These are phyloP conservation scores for Aphidius colemani DNA, from an alignment of 2,888 invertebrate species.

Conservation along the genomic window DNA sequence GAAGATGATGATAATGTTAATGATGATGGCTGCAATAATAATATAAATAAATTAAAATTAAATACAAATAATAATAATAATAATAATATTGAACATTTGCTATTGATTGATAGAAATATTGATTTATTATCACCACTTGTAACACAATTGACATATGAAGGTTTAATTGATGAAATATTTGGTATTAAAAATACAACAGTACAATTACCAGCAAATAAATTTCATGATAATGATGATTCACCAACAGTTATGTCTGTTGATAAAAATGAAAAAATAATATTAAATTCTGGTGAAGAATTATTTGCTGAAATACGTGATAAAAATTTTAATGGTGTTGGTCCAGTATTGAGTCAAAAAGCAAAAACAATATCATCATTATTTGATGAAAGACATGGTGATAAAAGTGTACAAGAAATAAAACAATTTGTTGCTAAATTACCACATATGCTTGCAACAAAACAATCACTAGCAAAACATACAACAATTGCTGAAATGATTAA, in stretches of 20 bases:
- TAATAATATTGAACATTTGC: slow-evolving; percentile 80
- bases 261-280: slow-evolving; percentile 75
- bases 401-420: slow-evolving; percentile 93
- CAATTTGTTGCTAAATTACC: slow-evolving; percentile 89
- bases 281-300: slow-evolving; percentile 88
- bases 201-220: slow-evolving; percentile 84
- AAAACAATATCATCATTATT: slow-evolving; percentile 83
- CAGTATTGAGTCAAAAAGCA: slow-evolving; percentile 83
- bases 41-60: slow-evolving; percentile 29
- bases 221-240: slow-evolving; percentile 71
- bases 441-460: slow-evolving; percentile 83
- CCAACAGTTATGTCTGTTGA: slow-evolving; percentile 66
- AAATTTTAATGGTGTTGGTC: slow-evolving; percentile 90
- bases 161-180: slow-evolving; percentile 94
- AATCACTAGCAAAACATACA: slow-evolving; percentile 82
- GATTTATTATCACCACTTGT: slow-evolving; percentile 91
- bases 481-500: slow-evolving; percentile 94
- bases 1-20: slow-evolving; percentile 67
- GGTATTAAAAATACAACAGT: slow-evolving; percentile 82
- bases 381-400: slow-evolving; percentile 82
- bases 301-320: slow-evolving; percentile 86
- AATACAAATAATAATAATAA: slow-evolving; percentile 44
- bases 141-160: slow-evolving; percentile 96
- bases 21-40: slow-evolving; percentile 55
- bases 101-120: slow-evolving; percentile 87